Base-by-base conservation (phyloP, 2,797 vertebrate genomes). In the Rhynchotus rufescens region DNA sequence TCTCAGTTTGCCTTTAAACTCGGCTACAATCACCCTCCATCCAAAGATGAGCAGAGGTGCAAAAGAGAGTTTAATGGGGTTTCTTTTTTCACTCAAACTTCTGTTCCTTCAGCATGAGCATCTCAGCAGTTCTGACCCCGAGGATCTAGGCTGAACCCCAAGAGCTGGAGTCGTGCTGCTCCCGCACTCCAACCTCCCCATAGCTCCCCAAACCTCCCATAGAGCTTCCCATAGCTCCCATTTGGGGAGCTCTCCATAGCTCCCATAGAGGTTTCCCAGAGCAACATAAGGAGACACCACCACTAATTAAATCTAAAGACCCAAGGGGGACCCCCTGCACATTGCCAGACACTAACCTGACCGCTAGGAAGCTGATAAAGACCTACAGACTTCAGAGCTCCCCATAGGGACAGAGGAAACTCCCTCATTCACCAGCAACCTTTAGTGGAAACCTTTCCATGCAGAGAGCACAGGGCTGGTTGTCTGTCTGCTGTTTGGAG, bases 31-130 rank as follows among this genome's bases (percentile, higher is more conserved):
- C 3, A 19, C 74, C 19, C 74, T 75, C 49, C 49, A 83, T 8
- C n/a, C 1, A 3, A 3, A 15, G 30, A 23, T 44, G 52, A 3
- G 4, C 6, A 9, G 10, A 74, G 0, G 2, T 56, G n/a, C 34
- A 59, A 34, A 73, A 49, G 22, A 47, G 47, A 23, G 47, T 23
- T 49, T 49, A 49, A 23, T 12, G 12, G 22, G 12, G 47, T 49
- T 49, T 23, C 16, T 57, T 52, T 67, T 47, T 16, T 15, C 15
- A 19, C 57, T 49, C 47, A 32, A 36, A 30, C 26, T 22, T 19
- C 28, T 34, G 14, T 16, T 69, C 69, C 77, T 47, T 15, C 34
- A 15, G 30, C 19, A 22, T 26, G 34, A 21, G 21, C 13, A 38
- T 4, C 15, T 34, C 34, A 28, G 19, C 17, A 8, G 25, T 10